These are phyloP conservation scores for Drosophila kikkawai DNA, from an alignment of 1,140 invertebrate species.

Conservation along the genomic window DNA sequence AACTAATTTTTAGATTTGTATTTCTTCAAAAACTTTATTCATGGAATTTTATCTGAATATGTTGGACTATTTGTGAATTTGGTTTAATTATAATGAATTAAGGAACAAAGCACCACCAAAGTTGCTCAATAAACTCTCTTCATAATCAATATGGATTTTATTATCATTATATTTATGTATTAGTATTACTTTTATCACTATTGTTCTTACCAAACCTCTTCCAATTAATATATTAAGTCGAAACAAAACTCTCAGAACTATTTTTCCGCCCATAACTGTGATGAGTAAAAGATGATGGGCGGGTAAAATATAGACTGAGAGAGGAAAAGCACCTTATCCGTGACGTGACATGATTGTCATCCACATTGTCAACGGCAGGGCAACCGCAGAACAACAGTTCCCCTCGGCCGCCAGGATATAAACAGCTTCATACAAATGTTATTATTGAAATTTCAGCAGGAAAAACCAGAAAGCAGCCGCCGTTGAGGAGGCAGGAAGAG, in stretches of 20 bases:
- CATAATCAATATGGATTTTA: too few species aligned
- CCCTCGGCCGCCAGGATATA: slow-evolving; percentile 51
- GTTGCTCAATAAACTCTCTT: too few species aligned
- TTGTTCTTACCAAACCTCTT: too few species aligned
- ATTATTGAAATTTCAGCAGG: slow-evolving; percentile 75
- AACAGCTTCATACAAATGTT: slow-evolving; percentile 82
- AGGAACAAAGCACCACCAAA: too few species aligned
- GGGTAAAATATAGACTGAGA: slow-evolving; percentile 12
- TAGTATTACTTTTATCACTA: too few species aligned
- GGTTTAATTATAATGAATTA: too few species aligned
- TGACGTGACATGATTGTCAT: slow-evolving; percentile 79
- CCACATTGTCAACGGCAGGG: slow-evolving; percentile 74
- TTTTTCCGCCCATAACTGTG: not conserved
- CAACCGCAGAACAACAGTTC: slow-evolving; percentile 47
- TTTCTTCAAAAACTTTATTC: too few species aligned
- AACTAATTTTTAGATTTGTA: too few species aligned
- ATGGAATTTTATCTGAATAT: too few species aligned
- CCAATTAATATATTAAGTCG: too few species aligned
- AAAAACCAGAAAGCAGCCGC: slow-evolving; percentile 10
- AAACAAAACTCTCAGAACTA: not conserved
- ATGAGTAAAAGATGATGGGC: slow-evolving; percentile 1
- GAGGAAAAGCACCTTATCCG: slow-evolving; percentile 38
- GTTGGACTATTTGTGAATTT: too few species aligned
- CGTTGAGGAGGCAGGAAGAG: not conserved
- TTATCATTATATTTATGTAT: too few species aligned